Evolutionary conservation across 2,888 invertebrate species (phyloP), one percentile per base, ranked within the genome.

Genomic region (Plagiodera versicolora): DNA sequence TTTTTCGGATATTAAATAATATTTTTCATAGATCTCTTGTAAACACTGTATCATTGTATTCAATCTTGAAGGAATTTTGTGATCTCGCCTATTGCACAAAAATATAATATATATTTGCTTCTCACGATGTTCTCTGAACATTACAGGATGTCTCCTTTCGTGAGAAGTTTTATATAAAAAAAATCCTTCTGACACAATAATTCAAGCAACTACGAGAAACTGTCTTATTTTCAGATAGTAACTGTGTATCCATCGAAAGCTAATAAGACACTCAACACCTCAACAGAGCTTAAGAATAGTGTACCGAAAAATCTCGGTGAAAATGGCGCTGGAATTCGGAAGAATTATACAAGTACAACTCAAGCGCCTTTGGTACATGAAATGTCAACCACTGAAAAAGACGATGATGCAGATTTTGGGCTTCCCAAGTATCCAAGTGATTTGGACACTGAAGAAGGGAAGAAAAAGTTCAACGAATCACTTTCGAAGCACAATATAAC

Each of bases 401-500:
- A 61, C n/a, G 62, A 55, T 8, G 63, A 48, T 39, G 76, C 74
- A 1, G 70, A 74, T 61, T 71, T 74, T 2, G 77, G 79, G 52
- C 76, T 53, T 44, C 53, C 78, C 11, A 77, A 79, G 58, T 75
- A 70, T 57, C 78, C 79, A 56, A 79, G 53, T 45, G 58, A 56
- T 78, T 56, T 68, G 18, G 68, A 68, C 18, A 65, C 61, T n/a
- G 79, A 24, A 75, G 81, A 60, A 66, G 75, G 70, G 8, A 66
- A 67, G 10, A 66, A 66, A 46, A 56, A 63, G 4, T 69, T 75
- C 20, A 82, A 83, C 67, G 77, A 77, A 39, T 81, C 81, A 0
- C 69, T 84, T 32, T 66, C 72, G 1, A 77, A 81, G 56, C 79
- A 83, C 66, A 83, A 84, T 62, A 81, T 84, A 35, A 83, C 82